Base-by-base conservation (phyloP, 1,140 invertebrate genomes). In the Neodiprion fabricii region DNA sequence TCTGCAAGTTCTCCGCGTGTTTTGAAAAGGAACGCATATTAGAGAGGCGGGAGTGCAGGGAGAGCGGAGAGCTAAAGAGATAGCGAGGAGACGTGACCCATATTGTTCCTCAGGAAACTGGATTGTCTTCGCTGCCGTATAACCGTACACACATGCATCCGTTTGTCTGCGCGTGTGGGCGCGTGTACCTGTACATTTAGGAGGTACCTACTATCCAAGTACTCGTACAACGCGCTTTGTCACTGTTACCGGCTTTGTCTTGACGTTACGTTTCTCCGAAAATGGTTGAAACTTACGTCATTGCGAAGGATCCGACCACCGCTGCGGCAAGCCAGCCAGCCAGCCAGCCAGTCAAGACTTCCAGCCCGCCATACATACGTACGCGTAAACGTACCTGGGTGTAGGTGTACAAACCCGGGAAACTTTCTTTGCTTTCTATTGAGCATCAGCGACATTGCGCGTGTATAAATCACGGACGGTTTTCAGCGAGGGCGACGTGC, bases 51-150 rank as follows among this genome's bases (percentile, higher is more conserved):
- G n/a, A 61, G 53, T 61, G 53, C 11, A 17, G 53, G 11, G 53
- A 61, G 28, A 40, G 28, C 28, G 28, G 28, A 40, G 28, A 40
- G 28, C 53, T 61, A 4, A 14, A 61, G 53, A 61, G 53, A 61
- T 61, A 61, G 53, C 53, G 53, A 61, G 53, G 53, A 61, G 53
- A 61, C 53, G 53, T 61, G 53, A 61, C 53, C 53, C 53, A 61
- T 61, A 61, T 61, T 61, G 53, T 61, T 61, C 53, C 53, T 61
- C 11, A 17, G 7, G 53, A 61, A 61, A 61, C 53, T 61, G 53
- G 11, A 61, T 61, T 61, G 53, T 61, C 53, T 61, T 61, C 53
- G 53, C 53, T 40, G 28, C 28, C 28, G 5, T 40, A 40, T 40
- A 40, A 40, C 2, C 28, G 28, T 40, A 61, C 53, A 61, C 53